Percentiles rank a stretch among this genome's conserved stretches.
Evolutionary conservation across 1,140 invertebrate genomes (phyloP).

Genomic region (Meteorus sp.): DNA sequence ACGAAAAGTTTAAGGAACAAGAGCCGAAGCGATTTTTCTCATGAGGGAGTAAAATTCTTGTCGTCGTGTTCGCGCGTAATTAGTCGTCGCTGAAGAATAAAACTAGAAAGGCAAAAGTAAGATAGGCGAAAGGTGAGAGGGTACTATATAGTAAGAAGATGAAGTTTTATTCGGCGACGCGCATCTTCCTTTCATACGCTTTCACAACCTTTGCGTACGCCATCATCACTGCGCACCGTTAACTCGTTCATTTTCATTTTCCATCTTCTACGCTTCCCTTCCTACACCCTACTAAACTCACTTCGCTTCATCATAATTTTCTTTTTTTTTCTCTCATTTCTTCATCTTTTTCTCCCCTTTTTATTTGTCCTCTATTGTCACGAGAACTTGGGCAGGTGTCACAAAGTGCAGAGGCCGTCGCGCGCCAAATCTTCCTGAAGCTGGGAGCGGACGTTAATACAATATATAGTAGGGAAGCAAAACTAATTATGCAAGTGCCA

Average conservation of each 20-base stretch:
- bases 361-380: slow-evolving; percentile 9
- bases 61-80: no score
- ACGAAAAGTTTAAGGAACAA: no score
- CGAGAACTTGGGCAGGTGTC: slow-evolving; percentile 17
- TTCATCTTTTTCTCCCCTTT: neutral
- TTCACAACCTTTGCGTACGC: neutral
- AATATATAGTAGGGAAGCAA: neutral
- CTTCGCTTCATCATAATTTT: neutral
- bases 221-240: neutral
- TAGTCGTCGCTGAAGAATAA: no score
- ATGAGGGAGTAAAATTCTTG: no score
- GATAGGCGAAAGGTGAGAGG: no score
- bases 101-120: no score
- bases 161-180: neutral
- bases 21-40: no score
- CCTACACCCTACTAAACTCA: no score
- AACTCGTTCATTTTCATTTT: neutral
- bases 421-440: slow-evolving; percentile 7
- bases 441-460: slow-evolving; percentile 5
- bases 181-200: no score
- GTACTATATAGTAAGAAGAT: no score
- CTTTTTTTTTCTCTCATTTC: slow-evolving; percentile 15
- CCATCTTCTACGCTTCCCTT: neutral
- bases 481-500: slow-evolving; percentile 13
- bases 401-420: slow-evolving; percentile 8